Conservation (phyloP, 2,797 vertebrate genomes). For the Oceanodroma leucorhoa region DNA sequence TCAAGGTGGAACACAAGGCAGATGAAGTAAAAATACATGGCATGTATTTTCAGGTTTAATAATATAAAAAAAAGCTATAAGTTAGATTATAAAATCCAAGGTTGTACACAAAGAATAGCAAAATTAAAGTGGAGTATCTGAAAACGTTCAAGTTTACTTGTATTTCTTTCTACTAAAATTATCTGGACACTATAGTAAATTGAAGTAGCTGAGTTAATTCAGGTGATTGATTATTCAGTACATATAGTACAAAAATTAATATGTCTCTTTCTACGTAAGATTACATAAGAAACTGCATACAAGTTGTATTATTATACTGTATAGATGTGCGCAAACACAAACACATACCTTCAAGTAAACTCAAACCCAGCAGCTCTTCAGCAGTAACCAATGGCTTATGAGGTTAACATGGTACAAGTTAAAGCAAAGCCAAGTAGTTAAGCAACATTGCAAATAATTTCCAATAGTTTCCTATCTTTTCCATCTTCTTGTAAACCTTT, state of each 20-base stretch:
- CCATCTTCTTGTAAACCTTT: background rate
- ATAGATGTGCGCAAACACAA: background rate
- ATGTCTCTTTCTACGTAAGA: background rate
- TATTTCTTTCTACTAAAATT: background rate
- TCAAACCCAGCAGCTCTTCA: background rate
- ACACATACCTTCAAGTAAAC: background rate
- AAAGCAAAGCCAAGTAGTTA: background rate
- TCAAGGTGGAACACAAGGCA: background rate
- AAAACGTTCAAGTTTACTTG: background rate
- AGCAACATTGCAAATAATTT: background rate
- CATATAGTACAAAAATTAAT: background rate
- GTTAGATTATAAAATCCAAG: background rate
- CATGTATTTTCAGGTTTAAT: background rate
- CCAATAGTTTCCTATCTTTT: background rate
- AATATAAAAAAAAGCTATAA: background rate
- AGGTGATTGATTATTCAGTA: background rate
- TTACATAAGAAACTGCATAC: background rate
- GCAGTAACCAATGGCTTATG: background rate
- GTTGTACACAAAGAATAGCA: background rate
- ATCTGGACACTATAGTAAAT: background rate
- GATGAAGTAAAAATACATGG: background rate
- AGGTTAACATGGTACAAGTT: background rate
- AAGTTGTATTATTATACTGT: background rate
- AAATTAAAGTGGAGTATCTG: background rate
- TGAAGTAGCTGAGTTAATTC: background rate